These are phyloP conservation scores for Ardeotis arabs DNA, from an alignment of 2,113 vertebrate genomes.

Conservation along the genomic window DNA sequence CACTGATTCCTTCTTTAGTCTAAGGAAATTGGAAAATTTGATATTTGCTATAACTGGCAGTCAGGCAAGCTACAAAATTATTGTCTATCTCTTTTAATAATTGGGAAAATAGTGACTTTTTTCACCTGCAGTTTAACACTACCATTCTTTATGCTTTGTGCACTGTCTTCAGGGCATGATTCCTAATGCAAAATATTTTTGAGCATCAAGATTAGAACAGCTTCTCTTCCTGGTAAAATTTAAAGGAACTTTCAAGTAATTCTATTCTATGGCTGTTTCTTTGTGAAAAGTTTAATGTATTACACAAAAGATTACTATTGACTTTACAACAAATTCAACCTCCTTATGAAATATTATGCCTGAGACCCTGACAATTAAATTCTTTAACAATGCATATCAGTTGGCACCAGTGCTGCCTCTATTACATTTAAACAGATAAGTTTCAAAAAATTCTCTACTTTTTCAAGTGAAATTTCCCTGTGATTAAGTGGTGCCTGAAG, in stretches of 20 bases:
- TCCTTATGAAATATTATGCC: background rate
- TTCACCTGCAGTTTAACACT: background rate
- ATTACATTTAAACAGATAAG: background rate
- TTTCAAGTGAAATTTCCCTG: background rate
- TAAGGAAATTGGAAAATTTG: background rate
- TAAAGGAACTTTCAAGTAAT: conserved; percentile 6
- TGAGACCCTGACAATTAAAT: conserved; percentile 7
- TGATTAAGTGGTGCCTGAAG: background rate
- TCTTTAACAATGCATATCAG: background rate
- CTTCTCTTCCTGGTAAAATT: background rate
- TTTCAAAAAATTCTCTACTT: background rate
- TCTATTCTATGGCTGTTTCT: background rate
- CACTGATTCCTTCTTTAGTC: background rate
- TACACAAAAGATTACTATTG: background rate
- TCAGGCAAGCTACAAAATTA: background rate
- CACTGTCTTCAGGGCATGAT: background rate
- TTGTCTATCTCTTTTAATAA: background rate
- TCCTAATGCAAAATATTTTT: background rate
- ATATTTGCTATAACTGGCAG: background rate
- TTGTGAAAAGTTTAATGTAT: background rate
- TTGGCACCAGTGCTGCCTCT: background rate
- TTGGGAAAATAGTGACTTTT: background rate
- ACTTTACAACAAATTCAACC: background rate
- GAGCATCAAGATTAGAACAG: background rate
- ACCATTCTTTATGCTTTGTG: background rate